Percentiles rank a stretch among this genome's conserved stretches.
These are phyloP conservation scores for Caenorhabditis becei DNA, from an alignment of 2,888 invertebrate species.

Conservation along the genomic window DNA sequence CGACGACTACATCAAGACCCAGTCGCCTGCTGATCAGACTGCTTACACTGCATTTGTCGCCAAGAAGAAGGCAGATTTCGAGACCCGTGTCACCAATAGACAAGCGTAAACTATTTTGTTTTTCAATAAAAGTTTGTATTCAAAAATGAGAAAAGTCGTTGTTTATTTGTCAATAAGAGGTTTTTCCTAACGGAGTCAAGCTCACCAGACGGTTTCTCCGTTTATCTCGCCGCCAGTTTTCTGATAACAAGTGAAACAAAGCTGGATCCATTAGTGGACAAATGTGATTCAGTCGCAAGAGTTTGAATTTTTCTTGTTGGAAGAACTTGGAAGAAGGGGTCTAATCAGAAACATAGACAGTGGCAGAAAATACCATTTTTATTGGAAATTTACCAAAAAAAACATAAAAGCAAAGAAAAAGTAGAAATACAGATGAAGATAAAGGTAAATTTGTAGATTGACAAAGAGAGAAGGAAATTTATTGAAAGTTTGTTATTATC, in stretches of 20 bases:
- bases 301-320: background rate
- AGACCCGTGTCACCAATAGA: background rate
- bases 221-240: conserved; percentile 48
- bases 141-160: too few relatives aligned
- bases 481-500: too few relatives aligned
- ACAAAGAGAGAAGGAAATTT: too few relatives aligned
- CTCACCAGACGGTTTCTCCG: too few relatives aligned
- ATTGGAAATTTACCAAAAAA: too few relatives aligned
- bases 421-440: too few relatives aligned
- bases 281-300: background rate
- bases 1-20: conserved; percentile 9
- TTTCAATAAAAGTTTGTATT: background rate
- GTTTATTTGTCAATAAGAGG: too few relatives aligned
- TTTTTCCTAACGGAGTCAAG: too few relatives aligned
- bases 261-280: conserved; percentile 41
- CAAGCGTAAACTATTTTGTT: background rate
- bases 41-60: background rate
- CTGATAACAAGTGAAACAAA: conserved; percentile 59
- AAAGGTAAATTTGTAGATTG: too few relatives aligned
- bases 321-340: too few relatives aligned
- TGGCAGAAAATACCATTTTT: too few relatives aligned
- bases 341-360: background rate
- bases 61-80: conserved; percentile 19
- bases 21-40: conserved; percentile 13
- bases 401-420: too few relatives aligned